Evolutionary conservation across 2,888 invertebrate species (phyloP), one percentile per base, ranked within the genome.

Genomic region (Erannis defoliaria): DNA sequence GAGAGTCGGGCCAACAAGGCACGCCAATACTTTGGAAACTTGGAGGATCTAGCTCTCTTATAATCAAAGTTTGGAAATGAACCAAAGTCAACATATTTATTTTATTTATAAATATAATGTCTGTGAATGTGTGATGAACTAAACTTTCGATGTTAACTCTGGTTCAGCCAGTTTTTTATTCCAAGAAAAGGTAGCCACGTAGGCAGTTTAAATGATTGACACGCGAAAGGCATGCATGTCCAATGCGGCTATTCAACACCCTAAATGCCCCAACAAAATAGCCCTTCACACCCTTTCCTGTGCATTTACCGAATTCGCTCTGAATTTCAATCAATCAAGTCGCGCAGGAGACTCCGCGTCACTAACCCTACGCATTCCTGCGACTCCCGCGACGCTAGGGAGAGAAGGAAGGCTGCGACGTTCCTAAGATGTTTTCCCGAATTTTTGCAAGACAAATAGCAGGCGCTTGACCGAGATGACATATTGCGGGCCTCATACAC

Each of bases 371-470:
- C 75, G 73, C 78, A 80, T 78, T 79, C 82, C 74, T 23, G 9
- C 37, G n/a, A 42, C 23, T 37, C 14, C 26, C 23, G 23, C 16
- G 37, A 50, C 26, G 51, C 29, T 14, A 6, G 31, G 45, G 46
- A 18, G 46, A 10, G 40, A n/a, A 4, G 55, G 55, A 16, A 80
- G 74, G 75, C 80, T 26, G 75, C 77, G 80, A 75, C 89, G 89
- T 90, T 89, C 90, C 75, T 82, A 75, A 81, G 81, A 86, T 84
- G 86, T 80, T 82, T 76, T 73, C 81, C 81, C 80, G 85, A 89
- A 91, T 91, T 90, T 90, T 89, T 90, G 89, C 90, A 88, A 90
- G 91, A 91, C 89, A 87, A 88, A 90, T 90, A 81, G 81, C 85
- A 83, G 84, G 69, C 74, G 79, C 85, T 89, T 86, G 90, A 87